Percentiles rank a stretch among this genome's conserved stretches.
Conservation (phyloP, 2,888 invertebrate genomes). For the Rhyacophila evoluta region DNA sequence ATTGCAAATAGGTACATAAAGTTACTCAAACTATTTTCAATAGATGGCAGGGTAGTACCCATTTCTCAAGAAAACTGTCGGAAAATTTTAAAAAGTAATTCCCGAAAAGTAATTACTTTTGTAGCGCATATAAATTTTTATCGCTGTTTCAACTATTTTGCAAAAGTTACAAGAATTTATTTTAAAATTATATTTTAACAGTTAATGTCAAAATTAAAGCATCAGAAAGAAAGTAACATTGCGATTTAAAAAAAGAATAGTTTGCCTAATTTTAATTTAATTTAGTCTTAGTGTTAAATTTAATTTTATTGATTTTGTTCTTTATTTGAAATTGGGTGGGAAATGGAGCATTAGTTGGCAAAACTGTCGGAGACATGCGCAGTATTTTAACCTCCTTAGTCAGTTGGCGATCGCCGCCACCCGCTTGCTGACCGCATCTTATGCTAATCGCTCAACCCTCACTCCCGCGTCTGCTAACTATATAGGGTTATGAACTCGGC, state of each 20-base stretch:
- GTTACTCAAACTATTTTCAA: neutral
- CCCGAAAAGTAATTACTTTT: neutral
- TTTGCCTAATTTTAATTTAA: no score
- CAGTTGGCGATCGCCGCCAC: neutral
- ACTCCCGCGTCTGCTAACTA: neutral
- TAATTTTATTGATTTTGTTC: no score
- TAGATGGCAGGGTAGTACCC: neutral
- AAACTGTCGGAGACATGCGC: neutral
- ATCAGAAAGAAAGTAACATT: no score
- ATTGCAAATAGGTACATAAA: neutral
- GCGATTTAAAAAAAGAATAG: no score
- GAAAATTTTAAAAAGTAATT: neutral
- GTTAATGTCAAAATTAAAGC: no score
- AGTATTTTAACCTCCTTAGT: conserved; percentile 19
- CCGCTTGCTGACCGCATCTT: conserved; percentile 1
- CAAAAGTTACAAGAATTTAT: no score
- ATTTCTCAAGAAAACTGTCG: neutral
- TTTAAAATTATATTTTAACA: no score
- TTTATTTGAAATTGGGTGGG: neutral
- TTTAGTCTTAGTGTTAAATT: no score
- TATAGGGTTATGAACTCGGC: conserved; percentile 46
- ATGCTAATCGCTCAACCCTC: conserved; percentile 7
- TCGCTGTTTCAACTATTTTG: no score
- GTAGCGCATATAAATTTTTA: no score
- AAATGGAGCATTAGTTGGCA: neutral